These are phyloP conservation scores for Tinea trinotella DNA, from an alignment of 2,888 invertebrate species.

Conservation along the genomic window DNA sequence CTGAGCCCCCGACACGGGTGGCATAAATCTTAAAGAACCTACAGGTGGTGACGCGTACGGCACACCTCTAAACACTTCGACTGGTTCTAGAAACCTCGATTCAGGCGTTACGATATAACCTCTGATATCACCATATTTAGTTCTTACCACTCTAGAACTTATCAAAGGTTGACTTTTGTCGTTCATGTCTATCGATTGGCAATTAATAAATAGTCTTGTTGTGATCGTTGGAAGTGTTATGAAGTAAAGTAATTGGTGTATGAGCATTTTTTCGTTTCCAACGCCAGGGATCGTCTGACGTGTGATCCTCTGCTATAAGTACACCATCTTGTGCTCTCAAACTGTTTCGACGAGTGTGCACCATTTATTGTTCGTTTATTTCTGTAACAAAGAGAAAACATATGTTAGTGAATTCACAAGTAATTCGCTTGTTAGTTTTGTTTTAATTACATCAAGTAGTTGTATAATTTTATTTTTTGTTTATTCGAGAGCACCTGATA, in stretches of 20 bases:
- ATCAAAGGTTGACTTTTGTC: slow-evolving; percentile 66
- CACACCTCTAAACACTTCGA: slow-evolving; percentile 93
- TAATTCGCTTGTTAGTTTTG: too few relatives aligned
- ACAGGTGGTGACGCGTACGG: slow-evolving; percentile 95
- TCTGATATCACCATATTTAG: slow-evolving; percentile 89
- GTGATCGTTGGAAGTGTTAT: slow-evolving; percentile 65
- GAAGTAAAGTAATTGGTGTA: slow-evolving; percentile 57
- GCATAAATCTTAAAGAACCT: slow-evolving; percentile 94
- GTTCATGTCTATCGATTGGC: slow-evolving; percentile 49
- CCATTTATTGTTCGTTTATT: slow-evolving; percentile 43
- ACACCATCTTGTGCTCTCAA: slow-evolving; percentile 47
- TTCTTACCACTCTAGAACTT: slow-evolving; percentile 87
- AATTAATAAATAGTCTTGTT: slow-evolving; percentile 56
- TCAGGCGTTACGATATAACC: slow-evolving; percentile 89
- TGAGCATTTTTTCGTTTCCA: slow-evolving; percentile 60
- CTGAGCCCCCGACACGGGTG: slow-evolving; percentile 92
- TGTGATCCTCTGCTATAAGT: slow-evolving; percentile 52
- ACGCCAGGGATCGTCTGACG: slow-evolving; percentile 44
- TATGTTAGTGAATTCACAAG: too few relatives aligned
- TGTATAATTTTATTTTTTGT: too few relatives aligned
- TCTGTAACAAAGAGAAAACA: slow-evolving; percentile 46
- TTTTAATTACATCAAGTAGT: too few relatives aligned
- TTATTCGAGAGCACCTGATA: too few relatives aligned
- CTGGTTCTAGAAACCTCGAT: slow-evolving; percentile 85
- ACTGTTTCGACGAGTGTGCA: slow-evolving; percentile 30